Evolutionary conservation across 2,113 vertebrate species (phyloP), one percentile per base, ranked within the genome.

Genomic region (Aegypius monachus): DNA sequence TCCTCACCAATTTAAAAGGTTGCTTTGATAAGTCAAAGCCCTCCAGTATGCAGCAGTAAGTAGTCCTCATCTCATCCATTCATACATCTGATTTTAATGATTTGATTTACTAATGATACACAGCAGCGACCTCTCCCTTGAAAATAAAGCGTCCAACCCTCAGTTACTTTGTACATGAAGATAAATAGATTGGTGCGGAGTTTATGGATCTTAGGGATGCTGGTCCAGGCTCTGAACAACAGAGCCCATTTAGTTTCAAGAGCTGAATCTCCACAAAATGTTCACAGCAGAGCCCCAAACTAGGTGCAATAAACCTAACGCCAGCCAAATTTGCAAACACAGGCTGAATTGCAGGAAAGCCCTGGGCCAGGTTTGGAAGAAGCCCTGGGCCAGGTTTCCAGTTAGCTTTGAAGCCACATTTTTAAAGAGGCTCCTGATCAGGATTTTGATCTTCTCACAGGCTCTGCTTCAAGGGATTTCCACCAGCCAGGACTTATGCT

Each of bases 351-450:
- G 91, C 58, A 95, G 58, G 58, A 90, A 84, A 96, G 62, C 86
- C 67, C 31, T 66, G 47, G 62, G 91, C 83, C 88, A 93, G 73
- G 45, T 83, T 70, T 83, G 68, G 72, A 82, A 93, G 90, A 93
- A 95, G 59, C 88, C 75, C 36, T 86, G 83, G 94, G 95, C 95
- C 96, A 96, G 93, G 81, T 97, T 97, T 97, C 93, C 97, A 96
- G 96, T 92, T 84, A 92, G 72, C 75, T 93, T 96, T 93, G 74
- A 96, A 94, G 90, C 71, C 95, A 92, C 42, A 40, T 50, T 93
- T 95, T 96, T 81, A 93, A 95, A 93, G 86, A 81, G 90, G 67
- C 63, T 95, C 74, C 92, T 73, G 79, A 86, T 96, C 90, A 88
- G 88, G 55, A 81, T 96, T 95, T 93, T 93, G 89, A 70, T 93